These are phyloP conservation scores for Cephus rjabovi DNA, from an alignment of 2,888 invertebrate species.

Conservation along the genomic window DNA sequence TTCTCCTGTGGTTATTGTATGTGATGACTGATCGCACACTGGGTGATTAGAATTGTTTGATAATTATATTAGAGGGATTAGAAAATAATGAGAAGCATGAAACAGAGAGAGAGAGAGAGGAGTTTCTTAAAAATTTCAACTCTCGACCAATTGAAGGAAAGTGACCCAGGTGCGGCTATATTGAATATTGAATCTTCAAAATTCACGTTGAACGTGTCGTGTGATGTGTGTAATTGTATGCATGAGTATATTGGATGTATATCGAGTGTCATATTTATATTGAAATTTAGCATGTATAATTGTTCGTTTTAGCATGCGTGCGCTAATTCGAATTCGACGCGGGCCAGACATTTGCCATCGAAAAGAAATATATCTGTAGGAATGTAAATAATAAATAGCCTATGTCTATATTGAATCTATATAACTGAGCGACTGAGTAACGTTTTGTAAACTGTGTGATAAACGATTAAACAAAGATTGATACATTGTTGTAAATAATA, in stretches of 20 bases:
- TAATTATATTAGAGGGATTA: neutral
- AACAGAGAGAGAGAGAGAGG: neutral
- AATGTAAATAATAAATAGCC: constrained; percentile 7
- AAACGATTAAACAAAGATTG: constrained; percentile 47
- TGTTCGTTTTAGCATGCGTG: neutral
- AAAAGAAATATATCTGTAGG: constrained; percentile 6
- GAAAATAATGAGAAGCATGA: neutral
- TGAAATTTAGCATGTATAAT: constrained; percentile 10
- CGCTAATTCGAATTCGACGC: neutral
- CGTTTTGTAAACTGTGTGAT: constrained; percentile 59
- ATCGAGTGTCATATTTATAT: constrained; percentile 26
- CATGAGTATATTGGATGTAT: constrained; percentile 24
- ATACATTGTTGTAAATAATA: constrained; percentile 62
- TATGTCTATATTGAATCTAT: constrained; percentile 17
- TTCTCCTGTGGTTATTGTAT: neutral
- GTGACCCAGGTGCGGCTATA: neutral
- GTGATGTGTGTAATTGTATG: constrained; percentile 10
- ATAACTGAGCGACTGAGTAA: constrained; percentile 39
- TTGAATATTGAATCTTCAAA: neutral
- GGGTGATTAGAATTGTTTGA: neutral
- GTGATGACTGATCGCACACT: neutral
- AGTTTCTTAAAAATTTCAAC: neutral
- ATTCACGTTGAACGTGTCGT: constrained; percentile 39
- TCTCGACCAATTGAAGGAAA: neutral
- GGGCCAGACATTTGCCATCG: neutral